Evolutionary conservation across 2,888 invertebrate genomes (phyloP).

Genomic region (Xanthia togata): DNA sequence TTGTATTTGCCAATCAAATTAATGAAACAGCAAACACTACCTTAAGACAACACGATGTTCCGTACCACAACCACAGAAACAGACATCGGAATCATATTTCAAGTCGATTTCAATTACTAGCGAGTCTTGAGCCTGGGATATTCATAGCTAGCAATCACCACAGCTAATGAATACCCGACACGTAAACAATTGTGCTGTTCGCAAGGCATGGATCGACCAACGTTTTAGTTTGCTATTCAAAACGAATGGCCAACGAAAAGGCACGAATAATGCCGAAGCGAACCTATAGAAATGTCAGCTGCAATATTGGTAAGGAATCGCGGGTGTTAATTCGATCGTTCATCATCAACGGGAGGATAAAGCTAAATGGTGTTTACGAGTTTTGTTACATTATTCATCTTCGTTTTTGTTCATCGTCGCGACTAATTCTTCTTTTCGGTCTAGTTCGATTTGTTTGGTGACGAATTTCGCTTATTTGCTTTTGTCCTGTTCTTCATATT

Average conservation of each 20-base stretch:
- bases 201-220: conserved; percentile 51
- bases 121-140: conserved; percentile 29
- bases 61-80: conserved; percentile 20
- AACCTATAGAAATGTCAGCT: conserved; percentile 63
- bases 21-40: conserved; percentile 12
- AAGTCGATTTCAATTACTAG: conserved; percentile 54
- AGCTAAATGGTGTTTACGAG: conserved; percentile 25
- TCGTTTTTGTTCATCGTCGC: conserved; percentile 7
- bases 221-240: conserved; percentile 60
- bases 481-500: not conserved
- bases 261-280: conserved; percentile 50
- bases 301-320: conserved; percentile 57
- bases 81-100: conserved; percentile 51
- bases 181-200: conserved; percentile 56
- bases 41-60: not conserved
- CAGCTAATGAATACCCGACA: conserved; percentile 53
- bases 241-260: conserved; percentile 42
- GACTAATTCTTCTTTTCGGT: conserved; percentile 23
- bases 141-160: conserved; percentile 56
- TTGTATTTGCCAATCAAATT: not conserved
- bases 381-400: conserved; percentile 31
- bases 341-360: conserved; percentile 53
- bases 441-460: conserved; percentile 4
- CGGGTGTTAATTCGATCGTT: conserved; percentile 58
- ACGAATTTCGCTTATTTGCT: conserved; percentile 14